A percentile compares a stretch with the other conserved stretches of the same genome.
Evolutionary conservation across 2,113 vertebrate species (phyloP).

Genomic region (Thomomys bottae): DNA sequence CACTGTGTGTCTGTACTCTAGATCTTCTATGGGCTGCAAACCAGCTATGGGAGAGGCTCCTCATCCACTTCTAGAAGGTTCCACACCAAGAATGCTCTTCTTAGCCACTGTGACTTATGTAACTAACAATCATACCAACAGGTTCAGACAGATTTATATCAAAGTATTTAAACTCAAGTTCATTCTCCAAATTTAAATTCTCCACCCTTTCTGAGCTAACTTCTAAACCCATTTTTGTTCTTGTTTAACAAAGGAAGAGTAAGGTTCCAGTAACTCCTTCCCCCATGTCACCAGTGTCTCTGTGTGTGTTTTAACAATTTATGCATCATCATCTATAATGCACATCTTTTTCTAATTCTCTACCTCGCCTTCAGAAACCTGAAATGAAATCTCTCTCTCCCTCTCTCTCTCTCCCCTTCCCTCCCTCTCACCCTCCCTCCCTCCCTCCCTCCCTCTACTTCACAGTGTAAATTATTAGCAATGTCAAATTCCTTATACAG

Average conservation of each 20-base stretch:
- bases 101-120: not conserved
- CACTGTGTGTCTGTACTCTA: not conserved
- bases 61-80: not conserved
- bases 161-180: not conserved
- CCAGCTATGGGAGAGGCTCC: not conserved
- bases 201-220: not conserved
- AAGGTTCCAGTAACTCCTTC: not conserved
- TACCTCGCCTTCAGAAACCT: slow-evolving; percentile 15
- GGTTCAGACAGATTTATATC: not conserved
- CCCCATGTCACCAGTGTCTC: not conserved
- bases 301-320: not conserved
- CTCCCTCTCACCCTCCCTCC: no score
- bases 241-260: not conserved
- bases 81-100: not conserved
- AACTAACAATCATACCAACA: not conserved
- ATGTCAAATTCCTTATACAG: not conserved
- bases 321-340: not conserved
- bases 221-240: not conserved
- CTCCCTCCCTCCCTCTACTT: no score
- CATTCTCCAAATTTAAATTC: not conserved
- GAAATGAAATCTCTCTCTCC: not conserved
- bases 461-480: not conserved
- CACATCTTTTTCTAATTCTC: not conserved
- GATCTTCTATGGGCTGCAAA: not conserved
- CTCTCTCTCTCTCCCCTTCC: no score